Percentiles rank a stretch among this genome's conserved stretches.
These are phyloP conservation scores for Drosophila villosipedis DNA, from an alignment of 2,888 invertebrate genomes.

Conservation along the genomic window DNA sequence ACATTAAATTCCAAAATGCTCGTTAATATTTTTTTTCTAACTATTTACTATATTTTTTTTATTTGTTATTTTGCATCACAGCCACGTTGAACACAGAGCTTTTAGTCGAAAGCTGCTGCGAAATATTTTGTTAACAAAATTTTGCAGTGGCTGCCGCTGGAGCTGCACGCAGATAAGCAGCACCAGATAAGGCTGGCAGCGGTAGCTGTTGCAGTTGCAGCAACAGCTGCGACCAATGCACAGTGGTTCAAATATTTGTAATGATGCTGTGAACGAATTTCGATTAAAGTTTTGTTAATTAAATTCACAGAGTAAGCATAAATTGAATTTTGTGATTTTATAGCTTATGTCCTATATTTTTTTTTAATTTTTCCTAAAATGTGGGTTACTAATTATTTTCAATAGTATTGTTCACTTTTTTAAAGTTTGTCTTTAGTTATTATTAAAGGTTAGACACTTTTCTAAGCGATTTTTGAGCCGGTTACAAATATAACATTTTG, in stretches of 20 bases:
- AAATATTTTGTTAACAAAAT: constrained; percentile 81
- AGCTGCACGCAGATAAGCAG: constrained; percentile 69
- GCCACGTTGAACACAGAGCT: constrained; percentile 21
- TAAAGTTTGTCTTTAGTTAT: not conserved
- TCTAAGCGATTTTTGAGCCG: too few relatives aligned
- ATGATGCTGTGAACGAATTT: not conserved
- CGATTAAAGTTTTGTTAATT: not conserved
- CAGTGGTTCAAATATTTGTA: constrained; percentile 23
- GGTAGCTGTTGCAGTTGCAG: constrained; percentile 47
- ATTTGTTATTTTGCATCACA: constrained; percentile 27
- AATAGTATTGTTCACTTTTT: not conserved
- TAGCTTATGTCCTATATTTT: not conserved
- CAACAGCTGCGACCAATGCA: constrained; percentile 25
- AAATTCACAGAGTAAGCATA: not conserved
- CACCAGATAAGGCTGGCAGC: constrained; percentile 62
- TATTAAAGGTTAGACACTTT: not conserved
- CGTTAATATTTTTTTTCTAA: constrained; percentile 54
- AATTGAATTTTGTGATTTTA: not conserved
- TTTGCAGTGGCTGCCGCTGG: constrained; percentile 63
- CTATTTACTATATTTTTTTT: constrained; percentile 15
- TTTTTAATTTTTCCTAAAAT: not conserved
- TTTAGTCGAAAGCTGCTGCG: constrained; percentile 49
- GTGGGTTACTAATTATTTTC: not conserved
- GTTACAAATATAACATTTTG: not conserved
- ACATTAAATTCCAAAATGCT: constrained; percentile 69